Base-by-base conservation (phyloP, 2,797 vertebrate genomes). In the Betta splendens region DNA sequence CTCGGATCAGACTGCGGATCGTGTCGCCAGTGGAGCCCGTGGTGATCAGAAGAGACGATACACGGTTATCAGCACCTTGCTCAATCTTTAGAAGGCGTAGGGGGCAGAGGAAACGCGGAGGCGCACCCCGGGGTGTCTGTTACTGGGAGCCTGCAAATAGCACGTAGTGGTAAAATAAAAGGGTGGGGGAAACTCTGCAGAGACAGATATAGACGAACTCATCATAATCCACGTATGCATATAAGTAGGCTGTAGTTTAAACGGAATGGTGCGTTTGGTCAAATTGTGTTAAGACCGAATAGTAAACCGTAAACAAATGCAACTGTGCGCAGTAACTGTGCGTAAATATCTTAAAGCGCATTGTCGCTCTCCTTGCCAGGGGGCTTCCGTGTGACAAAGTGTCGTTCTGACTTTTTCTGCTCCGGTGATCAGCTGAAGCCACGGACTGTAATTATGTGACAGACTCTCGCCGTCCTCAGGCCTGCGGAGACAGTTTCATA, bases 31-130 rank as follows among this genome's bases (percentile, higher is more conserved):
- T 31, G 29, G 43, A 60, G 56, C 80, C 62, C 52, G 55, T 46
- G 52, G 45, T 74, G 78, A 83, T 85, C 83, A 77, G 77, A 75
- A 85, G 81, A 72, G 79, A 75, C 79, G 71, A 71, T 51, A 81
- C 76, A 59, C 61, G 52, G 67, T 80, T 77, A 90, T 90, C 60
- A 58, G 64, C 52, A 62, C 35, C 79, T 81, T 81, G 81, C 82
- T 75, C 75, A 85, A 79, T 75, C 78, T 76, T 13, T 35, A 49
- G 61, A 61, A 16, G 43, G 43, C 53, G 42, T 17, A 32, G 13
- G 36, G 11, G 48, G 10, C 51, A 31, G 62, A 85, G 81, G 81
- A 87, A 83, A 79, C 42, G 28, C 25, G 67, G 75, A 76, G 72
- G 80, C 53, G 33, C 74, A 59, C 66, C 52, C 45, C 55, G 33